Evolutionary conservation across 1,140 invertebrate species (phyloP).

Genomic region (Ylistrum balloti): DNA sequence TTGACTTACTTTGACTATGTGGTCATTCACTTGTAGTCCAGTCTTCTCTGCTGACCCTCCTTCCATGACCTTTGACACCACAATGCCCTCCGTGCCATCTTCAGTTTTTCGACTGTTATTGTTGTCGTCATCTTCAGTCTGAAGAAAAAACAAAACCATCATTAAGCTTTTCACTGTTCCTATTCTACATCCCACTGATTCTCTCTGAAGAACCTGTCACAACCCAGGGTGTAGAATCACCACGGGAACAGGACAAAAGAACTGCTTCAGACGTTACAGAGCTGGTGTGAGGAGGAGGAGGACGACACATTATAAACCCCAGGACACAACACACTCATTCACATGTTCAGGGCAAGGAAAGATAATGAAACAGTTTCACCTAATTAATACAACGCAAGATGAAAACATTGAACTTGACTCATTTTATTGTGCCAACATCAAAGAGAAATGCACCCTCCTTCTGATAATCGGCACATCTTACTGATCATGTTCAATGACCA

Average conservation of each 20-base stretch:
- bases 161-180: background rate
- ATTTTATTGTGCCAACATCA: conserved; percentile 34
- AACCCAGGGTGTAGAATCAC: background rate
- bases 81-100: conserved; percentile 29
- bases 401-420: conserved; percentile 28
- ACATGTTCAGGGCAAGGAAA: background rate
- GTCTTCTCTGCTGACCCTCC: conserved; percentile 47
- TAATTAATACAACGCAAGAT: conserved; percentile 23
- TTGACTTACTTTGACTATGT: conserved; percentile 25
- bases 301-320: background rate
- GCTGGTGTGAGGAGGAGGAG: background rate
- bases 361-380: conserved; percentile 38
- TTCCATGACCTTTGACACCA: conserved; percentile 50
- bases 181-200: conserved; percentile 12
- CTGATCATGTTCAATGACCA: background rate
- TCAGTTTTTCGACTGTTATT: conserved; percentile 45
- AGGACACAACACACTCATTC: background rate
- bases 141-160: conserved; percentile 41
- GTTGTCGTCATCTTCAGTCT: conserved; percentile 49
- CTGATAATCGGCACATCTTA: background rate
- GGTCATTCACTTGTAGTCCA: conserved; percentile 50
- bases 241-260: conserved; percentile 6
- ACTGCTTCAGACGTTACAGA: background rate
- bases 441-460: background rate
- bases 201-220: background rate